Conservation (phyloP, 2,113 vertebrate genomes). For the Microtus pennsylvanicus region DNA sequence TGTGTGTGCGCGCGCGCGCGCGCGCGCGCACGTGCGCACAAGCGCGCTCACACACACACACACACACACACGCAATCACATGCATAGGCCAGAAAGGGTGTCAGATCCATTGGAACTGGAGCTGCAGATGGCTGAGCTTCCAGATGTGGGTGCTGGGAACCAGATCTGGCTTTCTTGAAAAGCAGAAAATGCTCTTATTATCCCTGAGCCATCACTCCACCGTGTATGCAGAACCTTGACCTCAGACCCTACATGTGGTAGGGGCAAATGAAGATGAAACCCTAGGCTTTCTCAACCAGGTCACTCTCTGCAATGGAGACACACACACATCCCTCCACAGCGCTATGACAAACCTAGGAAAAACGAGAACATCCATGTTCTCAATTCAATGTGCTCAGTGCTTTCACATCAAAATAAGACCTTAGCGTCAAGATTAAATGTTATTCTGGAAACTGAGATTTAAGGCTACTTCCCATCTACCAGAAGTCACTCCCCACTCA, state of each 20-base stretch:
- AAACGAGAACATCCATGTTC: neutral
- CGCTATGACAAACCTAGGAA: neutral
- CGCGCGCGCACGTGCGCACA: no score
- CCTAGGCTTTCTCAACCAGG: neutral
- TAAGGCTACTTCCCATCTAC: neutral
- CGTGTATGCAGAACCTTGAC: neutral
- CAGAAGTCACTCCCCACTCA: neutral
- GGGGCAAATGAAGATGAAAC: neutral
- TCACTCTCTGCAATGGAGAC: neutral
- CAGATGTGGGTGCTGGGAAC: neutral
- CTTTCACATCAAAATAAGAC: neutral
- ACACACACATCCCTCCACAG: neutral
- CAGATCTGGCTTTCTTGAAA: neutral
- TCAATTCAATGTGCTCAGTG: neutral
- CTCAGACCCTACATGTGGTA: neutral
- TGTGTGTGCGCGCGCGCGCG: neutral
- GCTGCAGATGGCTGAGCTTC: neutral
- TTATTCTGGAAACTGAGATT: neutral
- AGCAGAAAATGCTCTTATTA: neutral
- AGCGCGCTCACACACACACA: no score
- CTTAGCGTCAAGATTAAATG: neutral
- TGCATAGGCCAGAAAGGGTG: neutral
- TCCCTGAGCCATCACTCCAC: neutral
- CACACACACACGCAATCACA: no score
- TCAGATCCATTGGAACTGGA: neutral